Base-by-base conservation (phyloP, 2,888 invertebrate species). In the Macrosoma leucophasiata region DNA sequence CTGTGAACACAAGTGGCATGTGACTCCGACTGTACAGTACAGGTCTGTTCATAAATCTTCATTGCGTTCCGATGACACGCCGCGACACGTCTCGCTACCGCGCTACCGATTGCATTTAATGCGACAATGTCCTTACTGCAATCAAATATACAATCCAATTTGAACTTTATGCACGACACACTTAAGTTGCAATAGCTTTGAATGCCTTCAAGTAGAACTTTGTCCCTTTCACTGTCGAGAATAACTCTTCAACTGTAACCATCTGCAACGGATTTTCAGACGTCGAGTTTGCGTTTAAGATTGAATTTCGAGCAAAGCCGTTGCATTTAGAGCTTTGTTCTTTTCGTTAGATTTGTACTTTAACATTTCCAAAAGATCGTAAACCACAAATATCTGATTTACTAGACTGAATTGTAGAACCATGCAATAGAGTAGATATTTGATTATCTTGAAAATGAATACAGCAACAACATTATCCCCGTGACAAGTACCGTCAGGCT, bases 11-110 rank as follows among this genome's bases (percentile, higher is more conserved):
- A 44, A 72, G 61, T 50, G 57, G 57, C 61, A 62, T 67, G 65
- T 62, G 63, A 64, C 60, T 55, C 46, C 55, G 61, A 61, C 62
- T 65, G 65, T 65, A 47, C 39, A 45, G 70, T 67, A 67, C 70
- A 66, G 66, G 70, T 58, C 65, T 67, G 77, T 72, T 75, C 82
- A 81, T 84, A 82, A 84, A 84, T 82, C 84, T 84, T 82, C 81
- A 82, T 82, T 79, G 78, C 77, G 72, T 74, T 72, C 70, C 79
- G 82, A 82, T 81, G 82, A 84, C 84, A 82, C 64, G 75, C 78
- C 77, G 69, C 82, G 82, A 81, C 84, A 81, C 78, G 73, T 78
- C 76, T 73, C 67, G 81, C 81, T 81, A 79, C 81, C 78, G 81
- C 72, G 76, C 77, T 73, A 63, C 71, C 52, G 55, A 54, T 46